phyloP scores from a whole-genome alignment of 1,140 invertebrate genomes.

The Euwallacea similis region DNA sequence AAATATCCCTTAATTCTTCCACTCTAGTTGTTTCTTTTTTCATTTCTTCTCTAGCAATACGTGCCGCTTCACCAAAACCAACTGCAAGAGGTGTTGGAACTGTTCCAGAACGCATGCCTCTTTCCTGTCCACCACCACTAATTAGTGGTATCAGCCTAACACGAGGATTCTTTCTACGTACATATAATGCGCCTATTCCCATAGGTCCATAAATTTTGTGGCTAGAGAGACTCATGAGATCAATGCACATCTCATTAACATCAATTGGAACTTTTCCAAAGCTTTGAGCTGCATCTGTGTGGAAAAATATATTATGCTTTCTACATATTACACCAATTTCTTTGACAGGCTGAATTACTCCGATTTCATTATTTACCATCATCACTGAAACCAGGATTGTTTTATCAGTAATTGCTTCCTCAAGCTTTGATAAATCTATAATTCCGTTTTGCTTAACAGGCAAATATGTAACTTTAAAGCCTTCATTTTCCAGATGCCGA shows the following conservation, averaged over 20 bases:
- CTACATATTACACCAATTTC: slow-evolving; percentile 86
- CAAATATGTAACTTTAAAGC: slow-evolving; percentile 94
- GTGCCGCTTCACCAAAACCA: slow-evolving; percentile 78
- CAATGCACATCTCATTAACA: slow-evolving; percentile 95
- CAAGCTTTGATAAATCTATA: slow-evolving; percentile 68
- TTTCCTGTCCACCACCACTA: slow-evolving; percentile 97
- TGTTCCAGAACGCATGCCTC: slow-evolving; percentile 95
- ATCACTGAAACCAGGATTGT: slow-evolving; percentile 96
- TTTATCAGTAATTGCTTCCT: slow-evolving; percentile 82
- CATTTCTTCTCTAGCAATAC: slow-evolving; percentile 84
- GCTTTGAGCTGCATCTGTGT: slow-evolving; percentile 98
- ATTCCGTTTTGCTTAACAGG: slow-evolving; percentile 85
- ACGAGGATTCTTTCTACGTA: slow-evolving; percentile 87
- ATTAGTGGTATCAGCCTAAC: slow-evolving; percentile 95
- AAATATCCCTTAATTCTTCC: slow-evolving; percentile 73
- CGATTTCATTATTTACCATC: slow-evolving; percentile 99
- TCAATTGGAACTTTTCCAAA: slow-evolving; percentile 91
- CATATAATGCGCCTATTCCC: slow-evolving; percentile 94
- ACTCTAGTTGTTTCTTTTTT: slow-evolving; percentile 87
- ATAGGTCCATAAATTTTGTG: slow-evolving; percentile 99
- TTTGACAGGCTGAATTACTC: slow-evolving; percentile 86
- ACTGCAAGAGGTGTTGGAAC: slow-evolving; percentile 92
- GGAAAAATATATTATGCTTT: slow-evolving; percentile 81
- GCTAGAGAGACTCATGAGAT: slow-evolving; percentile 98
- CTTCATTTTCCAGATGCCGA: slow-evolving; percentile 90